Conservation (phyloP, 2,113 vertebrate species). For the Myiagra hebetior region DNA sequence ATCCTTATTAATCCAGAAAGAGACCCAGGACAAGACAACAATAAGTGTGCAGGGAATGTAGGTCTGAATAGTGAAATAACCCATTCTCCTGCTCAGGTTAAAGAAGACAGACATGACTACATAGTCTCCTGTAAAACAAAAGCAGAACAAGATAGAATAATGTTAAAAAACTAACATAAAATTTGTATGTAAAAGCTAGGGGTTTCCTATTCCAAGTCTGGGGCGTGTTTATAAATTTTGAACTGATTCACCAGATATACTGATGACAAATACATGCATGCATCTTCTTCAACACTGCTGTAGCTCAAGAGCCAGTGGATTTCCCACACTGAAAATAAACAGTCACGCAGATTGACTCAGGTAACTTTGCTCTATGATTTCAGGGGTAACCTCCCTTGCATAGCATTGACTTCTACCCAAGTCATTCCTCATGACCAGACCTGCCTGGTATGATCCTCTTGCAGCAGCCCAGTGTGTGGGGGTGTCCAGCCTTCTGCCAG, state of each 20-base stretch:
- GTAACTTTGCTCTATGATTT: not conserved
- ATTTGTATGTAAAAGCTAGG: not conserved
- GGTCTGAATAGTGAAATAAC: slow-evolving; percentile 99
- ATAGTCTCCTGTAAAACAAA: slow-evolving; percentile 86
- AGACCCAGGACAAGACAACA: slow-evolving; percentile 97
- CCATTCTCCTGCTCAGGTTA: slow-evolving; percentile 97
- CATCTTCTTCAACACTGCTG: not conserved
- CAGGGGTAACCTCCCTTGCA: not conserved
- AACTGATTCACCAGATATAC: not conserved
- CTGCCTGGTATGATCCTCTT: not conserved
- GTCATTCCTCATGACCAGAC: not conserved
- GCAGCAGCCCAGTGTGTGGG: not conserved
- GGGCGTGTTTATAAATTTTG: rapidly evolving
- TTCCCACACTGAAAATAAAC: not conserved
- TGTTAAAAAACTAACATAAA: not conserved
- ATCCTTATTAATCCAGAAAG: slow-evolving; percentile 99
- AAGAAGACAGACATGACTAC: slow-evolving; percentile 98
- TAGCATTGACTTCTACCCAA: not conserved
- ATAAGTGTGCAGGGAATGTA: slow-evolving; percentile 99
- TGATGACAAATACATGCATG: not conserved
- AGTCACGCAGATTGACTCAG: not conserved
- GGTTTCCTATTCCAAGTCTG: not conserved
- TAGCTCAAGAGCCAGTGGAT: not conserved
- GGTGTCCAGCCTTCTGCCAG: not conserved
- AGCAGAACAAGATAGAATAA: not conserved